phyloP scores from a whole-genome alignment of 2,797 vertebrate species.

The Eulemur albifrons region DNA sequence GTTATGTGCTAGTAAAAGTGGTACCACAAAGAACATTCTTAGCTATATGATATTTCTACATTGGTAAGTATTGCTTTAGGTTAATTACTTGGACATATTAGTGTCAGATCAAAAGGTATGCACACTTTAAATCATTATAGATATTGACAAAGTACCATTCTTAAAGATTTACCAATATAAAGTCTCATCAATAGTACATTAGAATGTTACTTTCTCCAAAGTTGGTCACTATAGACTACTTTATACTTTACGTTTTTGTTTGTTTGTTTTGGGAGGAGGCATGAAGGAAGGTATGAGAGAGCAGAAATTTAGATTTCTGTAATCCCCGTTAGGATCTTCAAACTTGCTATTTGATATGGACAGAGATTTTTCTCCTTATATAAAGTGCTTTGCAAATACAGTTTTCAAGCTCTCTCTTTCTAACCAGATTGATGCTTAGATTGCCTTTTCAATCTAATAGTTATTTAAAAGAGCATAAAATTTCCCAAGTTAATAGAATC shows the following conservation, averaged over 20 bases:
- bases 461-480: slow-evolving; percentile 43
- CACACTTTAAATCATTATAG: neutral
- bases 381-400: slow-evolving; percentile 4
- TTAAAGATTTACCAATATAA: neutral
- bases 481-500: neutral
- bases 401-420: neutral
- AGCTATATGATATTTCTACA: neutral
- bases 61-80: neutral
- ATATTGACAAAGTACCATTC: neutral
- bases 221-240: neutral
- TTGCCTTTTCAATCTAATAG: neutral
- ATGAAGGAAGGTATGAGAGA: rapidly evolving
- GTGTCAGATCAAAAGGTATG: neutral
- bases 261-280: neutral
- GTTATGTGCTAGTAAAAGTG: neutral
- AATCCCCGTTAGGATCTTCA: neutral
- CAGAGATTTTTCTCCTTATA: neutral
- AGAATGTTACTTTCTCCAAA: neutral
- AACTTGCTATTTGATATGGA: neutral
- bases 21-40: neutral
- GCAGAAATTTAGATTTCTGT: neutral
- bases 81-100: neutral
- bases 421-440: neutral
- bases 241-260: neutral
- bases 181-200: neutral